phyloP scores from a whole-genome alignment of 2,113 vertebrate species.

The Sinocyclocheilus maitianheensis region DNA sequence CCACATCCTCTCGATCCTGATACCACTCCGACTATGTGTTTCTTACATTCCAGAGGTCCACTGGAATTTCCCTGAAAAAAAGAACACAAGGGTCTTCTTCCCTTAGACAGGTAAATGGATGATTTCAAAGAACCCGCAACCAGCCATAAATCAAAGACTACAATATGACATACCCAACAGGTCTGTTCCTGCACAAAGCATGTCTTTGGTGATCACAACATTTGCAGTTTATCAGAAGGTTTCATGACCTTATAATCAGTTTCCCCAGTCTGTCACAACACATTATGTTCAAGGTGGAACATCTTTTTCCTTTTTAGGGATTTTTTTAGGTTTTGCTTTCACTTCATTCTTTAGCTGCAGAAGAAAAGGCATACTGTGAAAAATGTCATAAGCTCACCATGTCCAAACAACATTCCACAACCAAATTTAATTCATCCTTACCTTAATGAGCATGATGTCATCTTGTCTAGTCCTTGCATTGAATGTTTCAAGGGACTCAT shows the following conservation, averaged over 20 bases:
- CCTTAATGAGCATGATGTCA: constrained; percentile 63
- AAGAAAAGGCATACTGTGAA: neutral
- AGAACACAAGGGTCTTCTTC: too few species aligned
- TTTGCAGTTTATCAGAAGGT: constrained; percentile 31
- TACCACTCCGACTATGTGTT: too few species aligned
- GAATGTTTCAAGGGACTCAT: constrained; percentile 11
- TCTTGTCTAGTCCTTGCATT: constrained; percentile 13
- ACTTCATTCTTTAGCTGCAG: constrained; percentile 48
- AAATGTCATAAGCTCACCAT: neutral
- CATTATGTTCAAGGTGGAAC: constrained; percentile 47
- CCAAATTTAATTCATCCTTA: neutral
- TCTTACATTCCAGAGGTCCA: too few species aligned
- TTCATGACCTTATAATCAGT: fast-evolving
- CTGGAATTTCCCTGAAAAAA: too few species aligned
- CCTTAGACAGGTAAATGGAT: too few species aligned
- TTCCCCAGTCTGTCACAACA: constrained; percentile 57
- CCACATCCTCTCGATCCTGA: too few species aligned
- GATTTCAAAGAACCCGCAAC: too few species aligned
- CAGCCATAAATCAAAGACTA: too few species aligned
- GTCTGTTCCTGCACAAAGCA: too few species aligned
- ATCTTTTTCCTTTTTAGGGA: constrained; percentile 41
- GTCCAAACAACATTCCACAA: neutral
- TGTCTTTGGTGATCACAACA: neutral
- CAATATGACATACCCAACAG: too few species aligned
- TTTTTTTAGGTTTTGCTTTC: constrained; percentile 21